Evolutionary conservation across 2,113 vertebrate species (phyloP).

Genomic region (Empidonax traillii): DNA sequence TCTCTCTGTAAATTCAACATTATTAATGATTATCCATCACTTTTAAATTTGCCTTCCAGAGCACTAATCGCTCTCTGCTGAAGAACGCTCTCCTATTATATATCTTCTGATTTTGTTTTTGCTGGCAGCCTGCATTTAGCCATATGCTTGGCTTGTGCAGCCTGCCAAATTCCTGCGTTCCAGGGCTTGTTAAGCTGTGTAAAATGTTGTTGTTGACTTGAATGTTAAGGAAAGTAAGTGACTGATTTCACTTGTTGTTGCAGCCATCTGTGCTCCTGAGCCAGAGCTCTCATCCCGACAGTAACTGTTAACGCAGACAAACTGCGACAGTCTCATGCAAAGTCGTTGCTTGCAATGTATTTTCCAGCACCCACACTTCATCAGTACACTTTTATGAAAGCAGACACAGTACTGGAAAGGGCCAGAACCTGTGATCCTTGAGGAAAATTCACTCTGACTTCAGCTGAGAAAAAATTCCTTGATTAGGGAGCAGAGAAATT

Average conservation of each 20-base stretch:
- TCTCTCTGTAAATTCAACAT: constrained; percentile 7
- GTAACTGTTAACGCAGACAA: neutral
- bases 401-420: neutral
- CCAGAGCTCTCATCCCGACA: neutral
- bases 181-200: constrained; percentile 63
- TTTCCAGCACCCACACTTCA: constrained; percentile 25
- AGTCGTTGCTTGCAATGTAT: neutral
- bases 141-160: constrained; percentile 58
- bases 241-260: constrained; percentile 63
- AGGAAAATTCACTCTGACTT: constrained; percentile 7
- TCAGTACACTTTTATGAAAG: constrained; percentile 18
- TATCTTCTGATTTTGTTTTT: constrained; percentile 64
- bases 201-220: constrained; percentile 68
- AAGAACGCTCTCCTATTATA: constrained; percentile 3
- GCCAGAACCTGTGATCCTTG: neutral
- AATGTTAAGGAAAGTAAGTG: constrained; percentile 63
- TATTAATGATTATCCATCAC: constrained; percentile 36
- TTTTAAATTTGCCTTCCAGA: constrained; percentile 5
- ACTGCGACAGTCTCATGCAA: neutral
- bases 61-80: neutral
- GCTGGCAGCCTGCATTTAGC: constrained; percentile 63
- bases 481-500: neutral
- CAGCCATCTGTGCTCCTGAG: constrained; percentile 42
- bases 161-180: constrained; percentile 65
- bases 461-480: neutral